phyloP scores from a whole-genome alignment of 2,888 invertebrate species.

The Hyppa rectilinea region DNA sequence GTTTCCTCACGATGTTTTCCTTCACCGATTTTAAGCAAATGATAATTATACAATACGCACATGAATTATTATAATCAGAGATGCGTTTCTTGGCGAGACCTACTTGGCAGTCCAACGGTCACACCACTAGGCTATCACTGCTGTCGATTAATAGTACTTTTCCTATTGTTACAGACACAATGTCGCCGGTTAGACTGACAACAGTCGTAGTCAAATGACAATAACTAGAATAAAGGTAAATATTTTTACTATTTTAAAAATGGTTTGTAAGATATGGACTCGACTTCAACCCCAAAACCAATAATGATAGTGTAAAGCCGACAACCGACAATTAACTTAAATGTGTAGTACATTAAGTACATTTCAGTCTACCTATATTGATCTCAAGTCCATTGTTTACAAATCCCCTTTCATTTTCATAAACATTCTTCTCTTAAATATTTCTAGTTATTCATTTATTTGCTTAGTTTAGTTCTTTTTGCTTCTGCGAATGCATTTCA shows the following conservation, averaged over 20 bases:
- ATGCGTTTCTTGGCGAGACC: no score
- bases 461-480: background rate
- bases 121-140: no score
- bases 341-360: no score
- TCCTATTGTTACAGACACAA: constrained; percentile 84
- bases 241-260: constrained; percentile 16
- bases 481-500: constrained; percentile 19
- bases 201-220: constrained; percentile 87
- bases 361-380: background rate
- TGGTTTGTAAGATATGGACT: constrained; percentile 27
- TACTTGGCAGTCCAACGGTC: no score
- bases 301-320: background rate
- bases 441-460: background rate
- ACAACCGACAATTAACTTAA: background rate
- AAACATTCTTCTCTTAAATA: background rate
- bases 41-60: no score
- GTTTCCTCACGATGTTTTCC: no score
- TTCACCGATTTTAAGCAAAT: no score
- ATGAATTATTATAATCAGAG: no score
- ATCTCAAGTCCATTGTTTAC: constrained; percentile 11
- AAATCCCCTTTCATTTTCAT: no score
- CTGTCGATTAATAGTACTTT: constrained; percentile 35
- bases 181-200: constrained; percentile 83
- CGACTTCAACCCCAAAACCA: background rate
- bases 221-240: constrained; percentile 89